Evolutionary conservation across 2,888 invertebrate species (phyloP).

Genomic region (Anarsia innoxiella): DNA sequence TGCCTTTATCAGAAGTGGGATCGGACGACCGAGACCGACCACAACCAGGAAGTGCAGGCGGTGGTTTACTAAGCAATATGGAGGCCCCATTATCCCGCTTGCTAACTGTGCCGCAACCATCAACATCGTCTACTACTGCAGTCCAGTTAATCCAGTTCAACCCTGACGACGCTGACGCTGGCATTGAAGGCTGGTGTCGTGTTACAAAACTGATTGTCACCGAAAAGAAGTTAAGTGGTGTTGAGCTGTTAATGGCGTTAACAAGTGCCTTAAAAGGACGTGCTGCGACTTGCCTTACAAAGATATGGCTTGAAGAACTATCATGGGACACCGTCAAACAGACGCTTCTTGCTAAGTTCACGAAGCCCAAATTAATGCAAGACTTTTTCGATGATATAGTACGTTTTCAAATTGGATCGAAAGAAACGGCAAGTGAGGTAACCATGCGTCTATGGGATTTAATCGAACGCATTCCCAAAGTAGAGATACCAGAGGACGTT

Average conservation of each 20-base stretch:
- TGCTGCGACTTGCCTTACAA: conserved; percentile 11
- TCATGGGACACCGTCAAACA: conserved; percentile 12
- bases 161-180: conserved; percentile 18
- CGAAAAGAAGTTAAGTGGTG: conserved; percentile 16
- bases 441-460: neutral
- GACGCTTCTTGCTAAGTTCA: conserved; percentile 12
- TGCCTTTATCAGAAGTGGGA: neutral
- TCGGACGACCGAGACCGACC: neutral
- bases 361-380: conserved; percentile 10
- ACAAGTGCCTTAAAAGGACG: conserved; percentile 11
- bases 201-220: conserved; percentile 17
- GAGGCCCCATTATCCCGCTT: neutral
- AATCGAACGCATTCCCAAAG: conserved; percentile 15
- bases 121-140: neutral
- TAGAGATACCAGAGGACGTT: conserved; percentile 6
- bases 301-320: conserved; percentile 4
- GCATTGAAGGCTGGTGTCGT: conserved; percentile 23
- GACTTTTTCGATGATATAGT: conserved; percentile 15
- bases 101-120: neutral
- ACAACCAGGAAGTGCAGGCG: neutral
- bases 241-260: conserved; percentile 6
- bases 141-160: conserved; percentile 15
- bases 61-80: neutral
- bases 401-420: conserved; percentile 13
- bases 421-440: conserved; percentile 13